Evolutionary conservation across 2,888 invertebrate genomes (phyloP).

Genomic region (Torymus auratus): DNA sequence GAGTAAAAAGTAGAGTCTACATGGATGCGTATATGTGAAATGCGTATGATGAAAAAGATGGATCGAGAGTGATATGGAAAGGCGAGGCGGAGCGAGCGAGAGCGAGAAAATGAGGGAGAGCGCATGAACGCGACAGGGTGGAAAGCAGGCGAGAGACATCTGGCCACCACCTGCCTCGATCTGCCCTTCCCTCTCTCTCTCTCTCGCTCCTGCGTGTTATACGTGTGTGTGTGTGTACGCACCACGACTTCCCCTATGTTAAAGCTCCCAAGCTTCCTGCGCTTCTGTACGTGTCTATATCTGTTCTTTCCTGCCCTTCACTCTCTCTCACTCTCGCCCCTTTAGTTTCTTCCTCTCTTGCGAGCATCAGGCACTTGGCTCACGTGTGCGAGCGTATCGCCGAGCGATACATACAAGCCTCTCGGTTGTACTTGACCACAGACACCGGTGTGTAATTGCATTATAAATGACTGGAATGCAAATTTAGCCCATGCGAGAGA

Average conservation of each 20-base stretch:
- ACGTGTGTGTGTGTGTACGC: not conserved
- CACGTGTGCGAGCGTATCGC: not conserved
- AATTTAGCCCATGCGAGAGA: not conserved
- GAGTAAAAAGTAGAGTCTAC: too few species aligned
- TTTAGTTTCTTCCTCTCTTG: not conserved
- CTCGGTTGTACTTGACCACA: slow-evolving; percentile 61
- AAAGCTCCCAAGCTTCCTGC: slow-evolving; percentile 57
- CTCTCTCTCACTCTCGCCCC: slow-evolving; percentile 32
- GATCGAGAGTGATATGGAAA: slow-evolving; percentile 43
- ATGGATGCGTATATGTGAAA: too few species aligned
- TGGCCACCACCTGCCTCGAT: slow-evolving; percentile 76
- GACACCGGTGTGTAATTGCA: slow-evolving; percentile 45
- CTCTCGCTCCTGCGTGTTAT: slow-evolving; percentile 60
- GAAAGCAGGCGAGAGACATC: slow-evolving; percentile 73
- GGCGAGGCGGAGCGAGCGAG: slow-evolving; percentile 44
- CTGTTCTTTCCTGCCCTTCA: slow-evolving; percentile 28
- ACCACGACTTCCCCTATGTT: slow-evolving; percentile 63
- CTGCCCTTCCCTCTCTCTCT: slow-evolving; percentile 64
- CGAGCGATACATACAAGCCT: too few species aligned
- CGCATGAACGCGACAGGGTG: slow-evolving; percentile 32
- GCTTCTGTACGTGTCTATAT: slow-evolving; percentile 60
- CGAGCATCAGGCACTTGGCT: not conserved
- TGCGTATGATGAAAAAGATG: slow-evolving; percentile 17
- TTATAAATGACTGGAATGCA: slow-evolving; percentile 29
- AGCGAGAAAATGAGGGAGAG: slow-evolving; percentile 49